These are phyloP conservation scores for Hyposoter dolosus DNA, from an alignment of 2,888 invertebrate genomes.

Conservation along the genomic window DNA sequence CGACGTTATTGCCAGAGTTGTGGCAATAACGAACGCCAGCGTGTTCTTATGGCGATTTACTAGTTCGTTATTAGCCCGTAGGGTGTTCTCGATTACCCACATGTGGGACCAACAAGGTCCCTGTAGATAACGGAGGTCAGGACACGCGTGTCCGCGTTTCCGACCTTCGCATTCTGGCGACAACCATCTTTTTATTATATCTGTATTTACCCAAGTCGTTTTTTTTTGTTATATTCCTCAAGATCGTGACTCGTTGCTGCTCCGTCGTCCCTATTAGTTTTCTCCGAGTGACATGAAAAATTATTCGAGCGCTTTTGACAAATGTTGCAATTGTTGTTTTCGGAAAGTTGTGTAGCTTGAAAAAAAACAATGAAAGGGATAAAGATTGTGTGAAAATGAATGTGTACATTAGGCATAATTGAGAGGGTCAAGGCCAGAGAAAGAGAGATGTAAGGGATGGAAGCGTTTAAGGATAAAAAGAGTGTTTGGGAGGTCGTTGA, in stretches of 20 bases:
- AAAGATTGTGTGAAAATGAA: neutral
- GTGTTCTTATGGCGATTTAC: constrained; percentile 48
- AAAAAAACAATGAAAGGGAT: neutral
- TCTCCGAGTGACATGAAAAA: neutral
- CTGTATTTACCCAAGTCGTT: neutral
- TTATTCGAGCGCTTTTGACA: neutral
- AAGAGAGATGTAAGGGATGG: constrained; percentile 1
- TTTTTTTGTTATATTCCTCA: neutral
- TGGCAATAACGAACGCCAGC: constrained; percentile 38
- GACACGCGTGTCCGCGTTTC: constrained; percentile 32
- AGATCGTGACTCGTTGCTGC: neutral
- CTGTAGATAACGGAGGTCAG: constrained; percentile 29
- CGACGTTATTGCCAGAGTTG: constrained; percentile 41
- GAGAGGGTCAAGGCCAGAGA: neutral
- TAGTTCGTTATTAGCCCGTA: constrained; percentile 46
- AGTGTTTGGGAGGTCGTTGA: constrained; percentile 44
- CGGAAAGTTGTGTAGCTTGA: neutral
- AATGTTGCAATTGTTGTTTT: neutral
- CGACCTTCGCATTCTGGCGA: constrained; percentile 13
- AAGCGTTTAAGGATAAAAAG: constrained; percentile 50
- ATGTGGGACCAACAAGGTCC: constrained; percentile 35
- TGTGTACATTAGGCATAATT: constrained; percentile 1
- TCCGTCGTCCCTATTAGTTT: neutral
- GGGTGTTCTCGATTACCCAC: constrained; percentile 44
- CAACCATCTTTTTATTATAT: neutral